Evolutionary conservation across 2,113 vertebrate genomes (phyloP).

Genomic region (Chionis minor): DNA sequence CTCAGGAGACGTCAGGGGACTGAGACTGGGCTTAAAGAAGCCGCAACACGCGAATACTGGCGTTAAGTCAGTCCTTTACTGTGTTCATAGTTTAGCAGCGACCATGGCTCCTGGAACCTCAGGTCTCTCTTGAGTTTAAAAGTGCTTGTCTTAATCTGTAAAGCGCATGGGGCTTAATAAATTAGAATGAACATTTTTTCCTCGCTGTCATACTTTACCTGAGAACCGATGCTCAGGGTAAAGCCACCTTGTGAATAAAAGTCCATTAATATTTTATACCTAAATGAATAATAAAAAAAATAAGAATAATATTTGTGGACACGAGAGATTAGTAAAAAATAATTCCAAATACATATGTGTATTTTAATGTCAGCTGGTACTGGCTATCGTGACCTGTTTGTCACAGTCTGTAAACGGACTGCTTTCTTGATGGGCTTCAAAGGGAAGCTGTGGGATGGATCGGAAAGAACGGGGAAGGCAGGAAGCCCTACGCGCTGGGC

Average conservation of each 20-base stretch:
- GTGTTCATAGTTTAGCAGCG: not conserved
- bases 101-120: not conserved
- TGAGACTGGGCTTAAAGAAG: not conserved
- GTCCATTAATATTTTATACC: not conserved
- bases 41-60: not conserved
- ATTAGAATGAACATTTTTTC: not conserved
- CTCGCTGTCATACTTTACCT: not conserved
- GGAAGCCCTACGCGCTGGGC: not conserved
- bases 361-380: not conserved
- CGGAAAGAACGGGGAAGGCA: not conserved
- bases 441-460: not conserved
- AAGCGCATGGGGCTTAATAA: not conserved
- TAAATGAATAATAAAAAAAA: constrained; percentile 19
- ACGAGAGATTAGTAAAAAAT: not conserved
- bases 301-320: not conserved
- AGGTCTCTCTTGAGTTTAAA: not conserved
- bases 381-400: not conserved
- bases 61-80: not conserved
- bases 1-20: not conserved
- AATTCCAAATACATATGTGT: not conserved
- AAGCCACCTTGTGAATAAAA: not conserved
- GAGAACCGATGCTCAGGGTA: not conserved
- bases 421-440: not conserved
- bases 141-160: not conserved
- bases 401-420: not conserved